Evolutionary conservation across 2,797 vertebrate genomes (phyloP).

Genomic region (Pelobates cultripes): DNA sequence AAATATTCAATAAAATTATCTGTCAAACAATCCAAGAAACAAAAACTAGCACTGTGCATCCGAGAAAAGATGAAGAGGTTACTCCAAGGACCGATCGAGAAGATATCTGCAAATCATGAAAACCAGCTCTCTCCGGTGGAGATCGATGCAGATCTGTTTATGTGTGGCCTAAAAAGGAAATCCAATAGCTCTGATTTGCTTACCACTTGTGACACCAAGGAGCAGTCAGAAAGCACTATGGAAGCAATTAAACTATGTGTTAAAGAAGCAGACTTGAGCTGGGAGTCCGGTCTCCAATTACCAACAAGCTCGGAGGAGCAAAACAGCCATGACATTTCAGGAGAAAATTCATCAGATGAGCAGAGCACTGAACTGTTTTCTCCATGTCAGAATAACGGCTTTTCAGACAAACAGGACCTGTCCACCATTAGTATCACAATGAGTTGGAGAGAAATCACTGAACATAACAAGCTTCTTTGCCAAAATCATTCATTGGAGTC

Average conservation of each 20-base stretch:
- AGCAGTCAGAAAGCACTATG: slow-evolving; percentile 52
- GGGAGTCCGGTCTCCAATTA: slow-evolving; percentile 69
- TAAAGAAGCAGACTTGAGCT: slow-evolving; percentile 66
- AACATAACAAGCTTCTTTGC: slow-evolving; percentile 60
- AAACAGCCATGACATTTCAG: slow-evolving; percentile 42
- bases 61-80: slow-evolving; percentile 78
- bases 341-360: slow-evolving; percentile 34
- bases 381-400: slow-evolving; percentile 46
- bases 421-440: slow-evolving; percentile 62
- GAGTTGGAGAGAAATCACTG: slow-evolving; percentile 66
- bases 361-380: neutral
- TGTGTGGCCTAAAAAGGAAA: slow-evolving; percentile 67
- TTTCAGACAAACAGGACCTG: slow-evolving; percentile 61
- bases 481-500: slow-evolving; percentile 45
- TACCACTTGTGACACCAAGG: slow-evolving; percentile 57
- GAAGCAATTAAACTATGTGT: slow-evolving; percentile 58
- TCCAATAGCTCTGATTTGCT: slow-evolving; percentile 59
- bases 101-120: slow-evolving; percentile 63
- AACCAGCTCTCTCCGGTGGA: slow-evolving; percentile 72
- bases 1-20: slow-evolving; percentile 70
- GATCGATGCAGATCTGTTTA: slow-evolving; percentile 75
- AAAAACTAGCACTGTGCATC: slow-evolving; percentile 66
- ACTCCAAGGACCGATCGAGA: slow-evolving; percentile 72
- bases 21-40: slow-evolving; percentile 73
- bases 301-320: slow-evolving; percentile 58